Conservation (phyloP, 2,113 vertebrate species). For the Lampris incognitus region DNA sequence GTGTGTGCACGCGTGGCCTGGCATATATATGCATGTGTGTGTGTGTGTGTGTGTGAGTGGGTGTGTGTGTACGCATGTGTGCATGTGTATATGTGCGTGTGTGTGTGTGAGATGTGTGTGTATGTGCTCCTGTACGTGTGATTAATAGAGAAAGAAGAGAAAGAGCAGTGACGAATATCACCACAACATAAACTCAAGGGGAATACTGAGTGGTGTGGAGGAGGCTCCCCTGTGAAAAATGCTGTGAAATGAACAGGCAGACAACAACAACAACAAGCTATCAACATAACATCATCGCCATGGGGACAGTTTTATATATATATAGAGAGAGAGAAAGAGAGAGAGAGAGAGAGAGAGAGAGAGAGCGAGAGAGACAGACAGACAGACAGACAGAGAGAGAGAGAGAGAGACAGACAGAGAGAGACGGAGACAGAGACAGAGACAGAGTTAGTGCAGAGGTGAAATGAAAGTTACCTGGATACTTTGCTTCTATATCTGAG, state of each 20-base stretch:
- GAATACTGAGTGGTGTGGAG: not conserved
- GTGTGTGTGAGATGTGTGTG: not conserved
- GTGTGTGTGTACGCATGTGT: not conserved
- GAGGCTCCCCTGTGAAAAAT: constrained; percentile 8
- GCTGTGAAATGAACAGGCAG: constrained; percentile 26
- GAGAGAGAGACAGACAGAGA: not conserved
- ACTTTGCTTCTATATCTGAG: no score
- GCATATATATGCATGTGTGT: not conserved
- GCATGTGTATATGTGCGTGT: not conserved
- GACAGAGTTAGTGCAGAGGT: no score
- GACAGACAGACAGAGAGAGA: not conserved
- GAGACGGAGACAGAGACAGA: not conserved
- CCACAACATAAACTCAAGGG: constrained; percentile 21
- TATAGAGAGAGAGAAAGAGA: no score
- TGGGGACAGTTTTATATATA: not conserved
- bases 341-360: no score
- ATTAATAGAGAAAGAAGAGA: not conserved
- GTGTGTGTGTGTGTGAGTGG: constrained; percentile 5
- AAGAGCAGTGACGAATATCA: constrained; percentile 40
- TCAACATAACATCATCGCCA: constrained; percentile 33
- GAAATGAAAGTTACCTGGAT: no score
- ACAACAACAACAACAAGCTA: constrained; percentile 22
- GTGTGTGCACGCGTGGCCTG: no score
- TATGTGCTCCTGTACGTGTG: not conserved
- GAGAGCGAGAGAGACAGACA: not conserved